phyloP scores from a whole-genome alignment of 2,888 invertebrate genomes.

The Sinelater perroti region DNA sequence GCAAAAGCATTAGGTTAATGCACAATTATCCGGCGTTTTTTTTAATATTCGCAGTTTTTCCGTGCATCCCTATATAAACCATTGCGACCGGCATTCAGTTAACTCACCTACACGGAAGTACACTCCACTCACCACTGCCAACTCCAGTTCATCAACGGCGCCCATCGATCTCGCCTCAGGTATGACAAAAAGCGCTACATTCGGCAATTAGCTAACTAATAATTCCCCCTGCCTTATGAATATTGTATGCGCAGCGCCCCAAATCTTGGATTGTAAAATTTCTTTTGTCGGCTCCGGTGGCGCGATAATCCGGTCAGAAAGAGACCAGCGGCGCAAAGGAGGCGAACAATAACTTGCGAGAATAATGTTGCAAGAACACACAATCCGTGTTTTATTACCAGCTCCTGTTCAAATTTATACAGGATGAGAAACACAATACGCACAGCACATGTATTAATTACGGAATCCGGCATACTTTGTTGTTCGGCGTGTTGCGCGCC shows the following conservation, averaged over 20 bases:
- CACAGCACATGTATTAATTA: no score
- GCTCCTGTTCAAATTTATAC: constrained; percentile 10
- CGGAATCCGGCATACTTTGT: no score
- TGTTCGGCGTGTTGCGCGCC: no score
- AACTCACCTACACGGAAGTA: no score
- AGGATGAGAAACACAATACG: background rate
- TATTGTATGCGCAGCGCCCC: constrained; percentile 13
- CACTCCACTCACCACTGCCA: no score
- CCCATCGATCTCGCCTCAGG: background rate
- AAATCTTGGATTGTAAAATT: constrained; percentile 13
- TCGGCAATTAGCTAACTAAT: constrained; percentile 24
- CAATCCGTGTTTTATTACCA: constrained; percentile 7
- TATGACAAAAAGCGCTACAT: background rate
- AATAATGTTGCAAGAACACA: constrained; percentile 7
- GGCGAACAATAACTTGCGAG: background rate
- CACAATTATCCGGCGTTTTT: no score
- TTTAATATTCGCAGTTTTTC: no score
- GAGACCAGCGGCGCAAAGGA: background rate
- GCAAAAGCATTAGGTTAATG: no score
- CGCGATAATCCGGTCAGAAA: background rate
- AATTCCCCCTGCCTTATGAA: constrained; percentile 21
- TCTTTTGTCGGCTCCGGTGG: constrained; percentile 9
- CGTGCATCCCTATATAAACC: no score
- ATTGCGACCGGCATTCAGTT: no score
- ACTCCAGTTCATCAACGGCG: background rate